phyloP scores from a whole-genome alignment of 2,888 invertebrate genomes.

The Drosophila maculinotata region DNA sequence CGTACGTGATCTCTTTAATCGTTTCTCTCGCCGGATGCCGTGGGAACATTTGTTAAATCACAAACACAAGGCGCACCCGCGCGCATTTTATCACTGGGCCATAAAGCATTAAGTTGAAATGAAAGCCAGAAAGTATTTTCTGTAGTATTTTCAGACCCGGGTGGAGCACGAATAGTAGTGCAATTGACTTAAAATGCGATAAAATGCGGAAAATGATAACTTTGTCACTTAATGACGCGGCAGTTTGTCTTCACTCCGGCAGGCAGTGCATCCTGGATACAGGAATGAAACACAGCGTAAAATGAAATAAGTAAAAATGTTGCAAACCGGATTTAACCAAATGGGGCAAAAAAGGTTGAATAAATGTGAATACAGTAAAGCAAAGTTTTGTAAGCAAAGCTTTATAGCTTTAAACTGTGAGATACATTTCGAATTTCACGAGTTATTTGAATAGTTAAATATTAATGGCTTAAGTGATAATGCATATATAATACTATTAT shows the following conservation, averaged over 20 bases:
- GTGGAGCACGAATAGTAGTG: constrained; percentile 46
- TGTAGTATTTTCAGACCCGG: constrained; percentile 58
- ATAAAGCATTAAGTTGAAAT: constrained; percentile 55
- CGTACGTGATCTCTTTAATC: constrained; percentile 75
- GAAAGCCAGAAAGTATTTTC: constrained; percentile 59
- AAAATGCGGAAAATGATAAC: constrained; percentile 54
- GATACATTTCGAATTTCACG: too few relatives aligned
- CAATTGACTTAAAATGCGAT: constrained; percentile 58
- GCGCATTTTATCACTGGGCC: constrained; percentile 50
- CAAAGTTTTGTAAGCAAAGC: too few relatives aligned
- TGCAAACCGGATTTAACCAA: too few relatives aligned
- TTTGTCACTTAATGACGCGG: constrained; percentile 41
- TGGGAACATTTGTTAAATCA: constrained; percentile 57
- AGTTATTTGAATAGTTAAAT: too few relatives aligned
- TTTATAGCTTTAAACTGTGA: too few relatives aligned
- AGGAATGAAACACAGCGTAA: too few relatives aligned
- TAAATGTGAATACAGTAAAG: too few relatives aligned
- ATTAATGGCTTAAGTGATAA: too few relatives aligned
- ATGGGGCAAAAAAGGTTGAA: too few relatives aligned
- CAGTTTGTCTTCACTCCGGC: background rate
- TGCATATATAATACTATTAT: too few relatives aligned
- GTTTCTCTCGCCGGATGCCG: constrained; percentile 40
- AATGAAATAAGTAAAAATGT: too few relatives aligned
- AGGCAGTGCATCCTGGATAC: too few relatives aligned
- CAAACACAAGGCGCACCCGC: constrained; percentile 27